These are phyloP conservation scores for Xylocampa areola DNA, from an alignment of 2,888 invertebrate genomes.

Conservation along the genomic window DNA sequence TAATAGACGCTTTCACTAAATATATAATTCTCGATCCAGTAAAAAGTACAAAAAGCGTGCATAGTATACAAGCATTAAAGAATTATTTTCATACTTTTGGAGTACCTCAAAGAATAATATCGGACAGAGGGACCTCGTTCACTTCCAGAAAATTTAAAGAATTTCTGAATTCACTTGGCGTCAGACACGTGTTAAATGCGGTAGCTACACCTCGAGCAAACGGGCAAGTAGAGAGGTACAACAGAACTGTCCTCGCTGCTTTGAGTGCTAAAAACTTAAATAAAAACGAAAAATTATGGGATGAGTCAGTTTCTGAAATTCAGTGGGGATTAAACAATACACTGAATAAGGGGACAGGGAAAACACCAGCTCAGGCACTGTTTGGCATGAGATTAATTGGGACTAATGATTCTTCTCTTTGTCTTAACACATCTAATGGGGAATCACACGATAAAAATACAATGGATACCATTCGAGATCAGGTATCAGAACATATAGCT, in stretches of 20 bases:
- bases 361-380: slow-evolving; percentile 4
- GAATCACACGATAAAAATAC: neutral
- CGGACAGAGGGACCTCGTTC: slow-evolving; percentile 1
- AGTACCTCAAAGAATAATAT: neutral
- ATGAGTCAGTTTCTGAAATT: slow-evolving; percentile 3
- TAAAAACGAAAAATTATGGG: slow-evolving; percentile 1
- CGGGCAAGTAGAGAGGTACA: neutral
- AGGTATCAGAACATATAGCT: neutral
- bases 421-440: neutral
- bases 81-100: slow-evolving; percentile 2
- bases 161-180: neutral
- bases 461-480: neutral
- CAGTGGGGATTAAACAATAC: slow-evolving; percentile 11
- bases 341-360: neutral
- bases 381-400: neutral
- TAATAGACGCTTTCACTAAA: neutral
- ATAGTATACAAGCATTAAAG: neutral
- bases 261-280: neutral
- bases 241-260: neutral
- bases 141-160: neutral
- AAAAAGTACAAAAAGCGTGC: neutral
- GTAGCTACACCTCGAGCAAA: neutral
- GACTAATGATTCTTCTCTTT: neutral
- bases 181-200: neutral
- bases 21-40: neutral